Evolutionary conservation across 2,113 vertebrate genomes (phyloP).

Genomic region (Myrmophylax atrothorax): DNA sequence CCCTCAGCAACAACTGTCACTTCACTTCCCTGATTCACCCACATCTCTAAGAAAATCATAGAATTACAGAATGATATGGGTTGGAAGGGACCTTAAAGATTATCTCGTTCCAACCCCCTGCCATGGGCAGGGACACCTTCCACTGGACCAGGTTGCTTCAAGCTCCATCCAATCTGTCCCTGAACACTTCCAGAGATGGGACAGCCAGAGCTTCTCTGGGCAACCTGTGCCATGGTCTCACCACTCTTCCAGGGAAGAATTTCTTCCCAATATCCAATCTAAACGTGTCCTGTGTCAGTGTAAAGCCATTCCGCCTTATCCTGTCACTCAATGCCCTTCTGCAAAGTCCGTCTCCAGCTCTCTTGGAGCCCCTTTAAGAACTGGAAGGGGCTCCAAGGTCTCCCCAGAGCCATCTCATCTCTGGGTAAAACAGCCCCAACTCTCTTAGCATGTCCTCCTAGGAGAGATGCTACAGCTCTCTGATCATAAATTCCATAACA

Average conservation of each 20-base stretch:
- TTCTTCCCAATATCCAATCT: not conserved
- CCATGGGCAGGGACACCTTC: not conserved
- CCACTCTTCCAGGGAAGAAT: not conserved
- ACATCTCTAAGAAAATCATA: too few species aligned
- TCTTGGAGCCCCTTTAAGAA: not conserved
- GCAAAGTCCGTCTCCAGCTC: not conserved
- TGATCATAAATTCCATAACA: not conserved
- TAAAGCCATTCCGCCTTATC: not conserved
- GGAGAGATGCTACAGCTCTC: not conserved
- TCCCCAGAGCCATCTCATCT: not conserved
- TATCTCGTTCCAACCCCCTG: not conserved
- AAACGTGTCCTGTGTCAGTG: not conserved
- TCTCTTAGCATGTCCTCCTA: not conserved
- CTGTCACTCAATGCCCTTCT: not conserved
- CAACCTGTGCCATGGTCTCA: fast-evolving
- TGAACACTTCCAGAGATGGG: not conserved
- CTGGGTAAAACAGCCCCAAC: not conserved
- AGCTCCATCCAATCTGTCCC: fast-evolving
- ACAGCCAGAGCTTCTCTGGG: not conserved
- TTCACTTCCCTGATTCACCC: not conserved
- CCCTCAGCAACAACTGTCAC: not conserved
- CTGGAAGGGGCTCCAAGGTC: not conserved
- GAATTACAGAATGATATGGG: not conserved
- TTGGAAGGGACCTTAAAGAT: not conserved
- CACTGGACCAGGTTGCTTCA: not conserved